Evolutionary conservation across 2,888 invertebrate genomes (phyloP).

Genomic region (Ectemnius continuus): DNA sequence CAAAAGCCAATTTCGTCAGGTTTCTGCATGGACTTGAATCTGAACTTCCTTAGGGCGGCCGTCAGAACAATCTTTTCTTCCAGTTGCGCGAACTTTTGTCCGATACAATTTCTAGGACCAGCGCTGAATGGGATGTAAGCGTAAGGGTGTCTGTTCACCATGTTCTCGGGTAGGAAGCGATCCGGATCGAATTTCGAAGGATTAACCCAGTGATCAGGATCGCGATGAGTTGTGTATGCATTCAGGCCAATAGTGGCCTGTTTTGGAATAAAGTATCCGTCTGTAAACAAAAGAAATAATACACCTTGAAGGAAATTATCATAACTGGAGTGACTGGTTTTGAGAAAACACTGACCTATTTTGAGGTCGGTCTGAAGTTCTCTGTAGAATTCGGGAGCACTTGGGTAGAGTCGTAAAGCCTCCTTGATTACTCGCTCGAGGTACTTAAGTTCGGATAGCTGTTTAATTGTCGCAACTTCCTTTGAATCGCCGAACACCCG

Average conservation of each 20-base stretch:
- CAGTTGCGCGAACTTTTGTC: conserved; percentile 65
- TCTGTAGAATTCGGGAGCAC: conserved; percentile 79
- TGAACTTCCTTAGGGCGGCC: conserved; percentile 63
- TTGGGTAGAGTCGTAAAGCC: conserved; percentile 80
- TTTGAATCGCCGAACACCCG: not conserved
- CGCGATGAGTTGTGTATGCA: not conserved
- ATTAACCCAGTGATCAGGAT: conserved; percentile 53
- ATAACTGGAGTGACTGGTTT: not conserved
- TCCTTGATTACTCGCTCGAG: conserved; percentile 82
- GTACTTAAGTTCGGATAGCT: conserved; percentile 78
- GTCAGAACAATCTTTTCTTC: conserved; percentile 62
- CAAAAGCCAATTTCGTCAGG: not conserved
- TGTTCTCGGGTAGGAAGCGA: conserved; percentile 76
- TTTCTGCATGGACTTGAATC: conserved; percentile 53
- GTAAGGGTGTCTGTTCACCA: conserved; percentile 64
- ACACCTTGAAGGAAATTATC: not conserved
- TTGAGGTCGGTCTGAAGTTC: conserved; percentile 76
- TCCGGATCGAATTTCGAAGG: conserved; percentile 79
- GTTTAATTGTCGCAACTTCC: conserved; percentile 65
- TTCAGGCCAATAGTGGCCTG: not conserved
- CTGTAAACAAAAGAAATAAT: not conserved
- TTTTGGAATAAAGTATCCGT: not conserved
- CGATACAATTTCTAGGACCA: conserved; percentile 72
- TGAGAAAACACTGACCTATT: not conserved
- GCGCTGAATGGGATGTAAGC: conserved; percentile 72